phyloP scores from a whole-genome alignment of 1,140 invertebrate species.

The Nilaparvata lugens region DNA sequence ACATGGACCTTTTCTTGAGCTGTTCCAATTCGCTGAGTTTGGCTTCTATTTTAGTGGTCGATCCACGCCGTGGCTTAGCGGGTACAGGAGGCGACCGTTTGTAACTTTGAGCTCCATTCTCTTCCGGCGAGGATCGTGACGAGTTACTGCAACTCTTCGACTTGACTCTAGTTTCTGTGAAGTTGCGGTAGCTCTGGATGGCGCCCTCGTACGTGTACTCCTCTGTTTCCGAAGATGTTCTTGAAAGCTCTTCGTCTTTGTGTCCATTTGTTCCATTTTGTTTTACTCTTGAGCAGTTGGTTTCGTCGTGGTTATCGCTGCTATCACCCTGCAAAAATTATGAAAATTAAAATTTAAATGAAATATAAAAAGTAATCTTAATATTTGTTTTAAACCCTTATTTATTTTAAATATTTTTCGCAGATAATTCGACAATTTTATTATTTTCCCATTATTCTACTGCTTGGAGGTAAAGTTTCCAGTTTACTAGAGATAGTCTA shows the following conservation, averaged over 20 bases:
- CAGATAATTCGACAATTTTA: too few species aligned
- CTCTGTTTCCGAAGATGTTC: conserved; percentile 49
- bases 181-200: conserved; percentile 70
- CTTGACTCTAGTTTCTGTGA: conserved; percentile 41
- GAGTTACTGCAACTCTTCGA: conserved; percentile 21
- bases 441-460: too few species aligned
- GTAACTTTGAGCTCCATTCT: conserved; percentile 34
- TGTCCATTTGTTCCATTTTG: conserved; percentile 16
- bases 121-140: conserved; percentile 36
- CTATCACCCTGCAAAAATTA: too few species aligned
- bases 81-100: conserved; percentile 26
- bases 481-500: too few species aligned
- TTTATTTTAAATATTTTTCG: too few species aligned
- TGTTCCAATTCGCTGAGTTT: conserved; percentile 42
- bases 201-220: conserved; percentile 81
- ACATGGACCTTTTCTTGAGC: conserved; percentile 22
- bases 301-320: too few species aligned
- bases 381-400: too few species aligned
- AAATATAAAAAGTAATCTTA: too few species aligned
- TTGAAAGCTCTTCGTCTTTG: conserved; percentile 41
- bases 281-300: neutral
- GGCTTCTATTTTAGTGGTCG: conserved; percentile 33
- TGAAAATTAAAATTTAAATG: neutral
- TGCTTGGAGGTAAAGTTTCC: too few species aligned
- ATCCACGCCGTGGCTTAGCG: conserved; percentile 19